Percentiles rank a stretch among this genome's conserved stretches.
phyloP scores from a whole-genome alignment of 2,797 vertebrate species.

The Falco naumanni region DNA sequence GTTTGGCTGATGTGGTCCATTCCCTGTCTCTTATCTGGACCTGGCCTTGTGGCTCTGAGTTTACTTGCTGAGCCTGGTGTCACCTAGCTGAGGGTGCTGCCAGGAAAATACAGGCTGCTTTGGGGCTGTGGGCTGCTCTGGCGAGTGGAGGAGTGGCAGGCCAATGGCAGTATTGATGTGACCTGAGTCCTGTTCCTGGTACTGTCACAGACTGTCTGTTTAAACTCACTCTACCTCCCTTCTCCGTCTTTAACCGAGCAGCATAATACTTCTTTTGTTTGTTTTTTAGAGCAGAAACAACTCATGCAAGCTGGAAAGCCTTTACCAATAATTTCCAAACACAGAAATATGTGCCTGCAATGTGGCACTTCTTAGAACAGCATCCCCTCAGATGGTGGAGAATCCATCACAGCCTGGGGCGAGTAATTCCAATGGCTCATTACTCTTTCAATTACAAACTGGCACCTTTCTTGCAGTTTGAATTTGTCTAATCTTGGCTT shows the following conservation, averaged over 20 bases:
- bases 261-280: constrained; percentile 8
- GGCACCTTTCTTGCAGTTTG: constrained; percentile 26
- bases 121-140: not conserved
- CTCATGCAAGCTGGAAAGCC: not conserved
- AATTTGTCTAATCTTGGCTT: constrained; percentile 56
- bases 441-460: constrained; percentile 62
- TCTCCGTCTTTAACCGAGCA: not conserved
- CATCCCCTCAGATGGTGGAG: constrained; percentile 34
- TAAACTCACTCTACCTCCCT: not conserved
- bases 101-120: not conserved
- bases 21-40: not conserved
- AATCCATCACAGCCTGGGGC: constrained; percentile 19
- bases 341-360: constrained; percentile 17
- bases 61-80: not conserved
- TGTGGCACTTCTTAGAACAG: not conserved
- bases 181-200: not conserved
- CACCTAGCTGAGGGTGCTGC: not conserved
- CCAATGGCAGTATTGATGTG: not conserved
- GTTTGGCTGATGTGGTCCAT: not conserved
- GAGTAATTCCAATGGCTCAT: constrained; percentile 64
- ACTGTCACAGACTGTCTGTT: not conserved
- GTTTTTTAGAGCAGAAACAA: not conserved
- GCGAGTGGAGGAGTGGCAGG: not conserved
- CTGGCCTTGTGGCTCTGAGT: not conserved
- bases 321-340: not conserved